Base-by-base conservation (phyloP, 2,888 invertebrate genomes). In the Drosophila neutralis region DNA sequence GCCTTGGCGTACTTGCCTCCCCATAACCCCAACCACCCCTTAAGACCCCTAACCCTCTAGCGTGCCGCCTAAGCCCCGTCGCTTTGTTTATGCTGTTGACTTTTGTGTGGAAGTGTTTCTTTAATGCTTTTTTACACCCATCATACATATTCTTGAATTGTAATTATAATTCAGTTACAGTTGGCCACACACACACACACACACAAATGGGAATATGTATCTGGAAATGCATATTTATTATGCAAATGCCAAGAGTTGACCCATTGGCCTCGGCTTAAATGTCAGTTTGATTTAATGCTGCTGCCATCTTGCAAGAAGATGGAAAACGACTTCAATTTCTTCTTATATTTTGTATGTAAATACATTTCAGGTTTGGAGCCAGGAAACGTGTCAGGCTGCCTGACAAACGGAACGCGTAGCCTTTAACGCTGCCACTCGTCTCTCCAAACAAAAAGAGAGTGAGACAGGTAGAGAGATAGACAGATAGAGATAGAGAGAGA, bases 81-180 rank as follows among this genome's bases (percentile, higher is more conserved):
- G 66, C 68, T 53, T 82, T 84, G 82, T 84, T 84, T 68, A 82
- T 76, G 79, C 73, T 82, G 70, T 85, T 82, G 82, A 82, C 82
- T 84, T 81, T 82, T 84, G 85, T 85, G 53, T 73, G 79, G 64
- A 72, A 78, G 85, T 73, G 82, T 82, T 82, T 75, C 52, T 61
- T 81, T 83, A 77, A 80, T 69, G 69, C 59, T 69, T 68, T 69
- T 68, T 71, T 62, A 66, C 59, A 53, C 64, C 54, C 64, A 75
- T 67, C 64, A 75, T 67, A 24, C 59, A 69, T 57, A 51, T 80
- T 83, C 66, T 65, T 78, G 69, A 59, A 72, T 80, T 67, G 54
- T 62, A 67, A 64, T 65, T 80, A 79, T 80, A 80, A 78, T 73
- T 70, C 78, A 73, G 52, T 80, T 68, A 53, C 62, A 69, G 38